Conservation (phyloP, 2,113 vertebrate genomes). For the Limnothrissa miodon region DNA sequence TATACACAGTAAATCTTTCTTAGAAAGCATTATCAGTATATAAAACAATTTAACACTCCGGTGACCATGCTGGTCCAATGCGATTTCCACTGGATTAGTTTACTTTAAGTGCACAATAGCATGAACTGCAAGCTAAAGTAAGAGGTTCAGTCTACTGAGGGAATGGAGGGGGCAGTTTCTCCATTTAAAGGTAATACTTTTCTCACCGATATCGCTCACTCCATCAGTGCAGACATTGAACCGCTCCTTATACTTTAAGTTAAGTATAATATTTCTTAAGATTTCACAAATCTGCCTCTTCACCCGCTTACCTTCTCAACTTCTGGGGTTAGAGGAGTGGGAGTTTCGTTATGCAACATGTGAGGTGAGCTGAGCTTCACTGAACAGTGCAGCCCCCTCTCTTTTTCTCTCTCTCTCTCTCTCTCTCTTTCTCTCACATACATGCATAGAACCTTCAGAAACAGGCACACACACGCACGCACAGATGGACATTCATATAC, state of each 20-base stretch:
- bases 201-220: constrained; percentile 63
- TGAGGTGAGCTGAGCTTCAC: constrained; percentile 47
- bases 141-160: not conserved
- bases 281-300: constrained; percentile 28
- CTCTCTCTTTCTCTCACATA: not conserved
- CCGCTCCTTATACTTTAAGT: constrained; percentile 43
- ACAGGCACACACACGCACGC: not conserved
- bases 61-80: not conserved
- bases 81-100: not conserved
- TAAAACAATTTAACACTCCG: constrained; percentile 17
- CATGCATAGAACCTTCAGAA: not conserved
- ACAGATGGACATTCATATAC: not conserved
- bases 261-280: constrained; percentile 53
- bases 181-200: constrained; percentile 50
- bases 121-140: not conserved
- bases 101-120: not conserved
- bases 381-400: constrained; percentile 22
- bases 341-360: not conserved
- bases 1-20: constrained; percentile 7
- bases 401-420: not conserved
- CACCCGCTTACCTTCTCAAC: constrained; percentile 13
- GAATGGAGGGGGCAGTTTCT: not conserved
- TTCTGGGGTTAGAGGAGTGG: constrained; percentile 38
- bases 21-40: constrained; percentile 6
- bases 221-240: constrained; percentile 34